phyloP scores from a whole-genome alignment of 2,113 vertebrate species.

The Paramormyrops kingsleyae region DNA sequence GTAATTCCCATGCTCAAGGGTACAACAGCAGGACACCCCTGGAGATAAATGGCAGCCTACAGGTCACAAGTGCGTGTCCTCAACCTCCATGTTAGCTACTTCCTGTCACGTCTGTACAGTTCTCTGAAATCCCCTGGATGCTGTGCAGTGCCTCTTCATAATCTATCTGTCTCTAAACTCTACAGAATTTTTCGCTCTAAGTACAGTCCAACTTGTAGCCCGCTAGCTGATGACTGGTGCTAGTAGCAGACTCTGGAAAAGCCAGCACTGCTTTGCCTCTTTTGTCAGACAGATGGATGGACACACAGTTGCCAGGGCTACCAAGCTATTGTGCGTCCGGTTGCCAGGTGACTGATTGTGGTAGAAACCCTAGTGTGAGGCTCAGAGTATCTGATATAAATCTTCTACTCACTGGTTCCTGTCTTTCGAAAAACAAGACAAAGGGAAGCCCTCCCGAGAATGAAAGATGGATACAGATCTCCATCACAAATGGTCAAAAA shows the following conservation, averaged over 20 bases:
- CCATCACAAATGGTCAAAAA: slow-evolving; percentile 3
- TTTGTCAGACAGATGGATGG: slow-evolving; percentile 1
- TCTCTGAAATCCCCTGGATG: not conserved
- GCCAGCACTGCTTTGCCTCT: not conserved
- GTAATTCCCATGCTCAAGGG: not conserved
- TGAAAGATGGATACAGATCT: not conserved
- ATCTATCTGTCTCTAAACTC: not conserved
- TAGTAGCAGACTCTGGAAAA: not conserved
- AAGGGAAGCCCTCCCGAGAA: not conserved
- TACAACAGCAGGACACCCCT: not conserved
- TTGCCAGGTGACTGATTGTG: slow-evolving; percentile 19
- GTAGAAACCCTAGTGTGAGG: not conserved
- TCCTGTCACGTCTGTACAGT: not conserved
- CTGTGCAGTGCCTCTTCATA: not conserved
- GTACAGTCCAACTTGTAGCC: not conserved
- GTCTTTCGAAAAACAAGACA: not conserved
- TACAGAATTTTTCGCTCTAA: not conserved
- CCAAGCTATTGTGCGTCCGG: slow-evolving; percentile 3
- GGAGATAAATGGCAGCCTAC: not conserved
- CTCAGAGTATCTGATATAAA: slow-evolving; percentile 9
- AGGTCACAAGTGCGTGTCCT: not conserved
- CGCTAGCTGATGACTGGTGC: not conserved
- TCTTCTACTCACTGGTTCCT: slow-evolving; percentile 2
- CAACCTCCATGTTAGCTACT: not conserved
- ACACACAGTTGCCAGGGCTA: slow-evolving; percentile 13